Evolutionary conservation across 2,888 invertebrate genomes (phyloP).

Genomic region (Patella ulyssiponensis): DNA sequence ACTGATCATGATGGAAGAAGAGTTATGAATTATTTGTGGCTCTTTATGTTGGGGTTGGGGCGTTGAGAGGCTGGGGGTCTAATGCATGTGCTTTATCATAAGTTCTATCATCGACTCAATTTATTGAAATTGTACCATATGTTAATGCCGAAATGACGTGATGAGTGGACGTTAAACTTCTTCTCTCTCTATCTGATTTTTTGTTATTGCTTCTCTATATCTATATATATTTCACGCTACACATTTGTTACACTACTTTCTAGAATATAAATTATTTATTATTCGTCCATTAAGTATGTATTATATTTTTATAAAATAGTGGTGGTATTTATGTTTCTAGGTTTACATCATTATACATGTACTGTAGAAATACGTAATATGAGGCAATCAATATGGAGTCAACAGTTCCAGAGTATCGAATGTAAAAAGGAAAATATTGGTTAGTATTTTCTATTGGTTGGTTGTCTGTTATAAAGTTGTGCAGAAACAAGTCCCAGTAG

Average conservation of each 20-base stretch:
- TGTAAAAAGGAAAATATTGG: slow-evolving; percentile 47
- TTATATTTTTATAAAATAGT: neutral
- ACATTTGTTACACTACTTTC: neutral
- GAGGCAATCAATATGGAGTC: slow-evolving; percentile 59
- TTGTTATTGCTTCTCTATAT: neutral
- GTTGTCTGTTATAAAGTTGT: neutral
- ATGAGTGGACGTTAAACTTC: too few species aligned
- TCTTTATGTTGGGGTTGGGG: too few species aligned
- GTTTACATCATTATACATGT: slow-evolving; percentile 64
- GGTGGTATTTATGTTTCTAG: slow-evolving; percentile 38
- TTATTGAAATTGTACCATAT: too few species aligned
- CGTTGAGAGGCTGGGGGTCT: too few species aligned
- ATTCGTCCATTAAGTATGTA: neutral
- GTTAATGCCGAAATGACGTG: too few species aligned
- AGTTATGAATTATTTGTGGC: too few species aligned
- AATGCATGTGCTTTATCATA: too few species aligned
- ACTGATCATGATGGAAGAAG: too few species aligned
- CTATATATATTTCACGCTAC: neutral
- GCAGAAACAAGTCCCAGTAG: too few species aligned
- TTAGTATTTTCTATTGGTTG: slow-evolving; percentile 16
- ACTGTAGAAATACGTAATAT: slow-evolving; percentile 62
- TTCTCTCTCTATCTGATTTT: too few species aligned
- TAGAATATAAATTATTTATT: neutral
- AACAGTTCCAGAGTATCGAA: slow-evolving; percentile 55
- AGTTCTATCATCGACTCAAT: too few species aligned